Evolutionary conservation across 1,140 invertebrate genomes (phyloP), one percentile per base, ranked within the genome.

Genomic region (Pinna nobilis): DNA sequence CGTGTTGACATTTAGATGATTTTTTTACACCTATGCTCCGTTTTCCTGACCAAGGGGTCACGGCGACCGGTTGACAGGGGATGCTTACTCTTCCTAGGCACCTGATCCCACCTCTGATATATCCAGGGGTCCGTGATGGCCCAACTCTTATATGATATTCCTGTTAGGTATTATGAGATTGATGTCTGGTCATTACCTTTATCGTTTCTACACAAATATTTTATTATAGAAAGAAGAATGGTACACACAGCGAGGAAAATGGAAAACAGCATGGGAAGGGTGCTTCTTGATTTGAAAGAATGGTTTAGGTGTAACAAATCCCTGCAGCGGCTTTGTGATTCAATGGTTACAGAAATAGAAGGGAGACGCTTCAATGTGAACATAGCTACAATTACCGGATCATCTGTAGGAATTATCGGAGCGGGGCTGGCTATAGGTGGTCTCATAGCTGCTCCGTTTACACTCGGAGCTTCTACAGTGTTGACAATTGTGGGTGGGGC

Each of bases 311-410:
- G 35, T 33, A 70, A 61, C 23, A 32, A 41, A 20, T 18, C 15
- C 20, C 33, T 61, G 25, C 57, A 70, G 37, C 23, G 28, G 5
- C 20, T 50, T 28, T 70, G 68, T 49, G 57, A 70, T 23, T 15
- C 23, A 25, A 59, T 70, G 13, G 39, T 70, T 37, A 25, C 20
- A 13, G 57, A 70, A 37, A 39, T 70, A 18, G 68, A 70, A 35
- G 49, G 59, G 25, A 39, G 59, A 18, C 39, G 68, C 7, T 37
- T 23, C 28, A 61, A 61, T 35, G 68, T 70, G 18, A 70, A 63
- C 33, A 63, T 70, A 23, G 68, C 57, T 3, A 70, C 68, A 11
- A 61, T 70, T 51, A 9, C 39, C 15, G 68, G 68, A 23, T 32
- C 57, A 11, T 9, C 39, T 7, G 41, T 59, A 18, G 68, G 68